Evolutionary conservation across 1,140 invertebrate species (phyloP).

Genomic region (Pseudomyrmex concolor): DNA sequence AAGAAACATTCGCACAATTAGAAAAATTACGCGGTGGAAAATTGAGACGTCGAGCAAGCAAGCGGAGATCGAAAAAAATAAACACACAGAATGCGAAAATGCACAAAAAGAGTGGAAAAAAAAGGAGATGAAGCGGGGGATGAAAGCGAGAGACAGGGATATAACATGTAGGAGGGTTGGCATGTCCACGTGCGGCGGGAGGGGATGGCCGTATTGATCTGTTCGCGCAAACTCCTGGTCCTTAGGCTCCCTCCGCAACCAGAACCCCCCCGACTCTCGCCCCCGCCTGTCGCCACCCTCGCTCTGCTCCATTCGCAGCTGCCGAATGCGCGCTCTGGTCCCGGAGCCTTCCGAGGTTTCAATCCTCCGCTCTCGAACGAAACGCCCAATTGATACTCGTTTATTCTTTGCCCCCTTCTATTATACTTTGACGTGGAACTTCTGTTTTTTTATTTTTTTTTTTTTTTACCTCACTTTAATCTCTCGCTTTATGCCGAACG

Average conservation of each 20-base stretch:
- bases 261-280: conserved; percentile 46
- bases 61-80: not conserved
- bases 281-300: conserved; percentile 16
- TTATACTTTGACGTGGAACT: not conserved
- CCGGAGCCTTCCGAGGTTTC: conserved; percentile 55
- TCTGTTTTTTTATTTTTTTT: too few relatives aligned
- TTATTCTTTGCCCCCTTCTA: too few relatives aligned
- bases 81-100: conserved; percentile 23
- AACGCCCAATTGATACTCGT: conserved; percentile 20
- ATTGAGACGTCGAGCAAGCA: not conserved
- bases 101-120: not conserved
- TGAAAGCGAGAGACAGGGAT: conserved; percentile 60
- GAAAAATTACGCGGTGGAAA: not conserved
- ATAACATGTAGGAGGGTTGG: conserved; percentile 33
- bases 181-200: conserved; percentile 78
- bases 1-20: too few relatives aligned
- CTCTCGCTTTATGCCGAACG: too few relatives aligned
- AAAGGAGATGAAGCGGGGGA: not conserved
- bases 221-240: conserved; percentile 83
- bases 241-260: conserved; percentile 71
- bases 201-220: conserved; percentile 81
- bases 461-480: not conserved
- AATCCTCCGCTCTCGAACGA: conserved; percentile 11
- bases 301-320: conserved; percentile 24
- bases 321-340: conserved; percentile 36